phyloP scores from a whole-genome alignment of 2,797 vertebrate genomes.

The Gorsachius magnificus region DNA sequence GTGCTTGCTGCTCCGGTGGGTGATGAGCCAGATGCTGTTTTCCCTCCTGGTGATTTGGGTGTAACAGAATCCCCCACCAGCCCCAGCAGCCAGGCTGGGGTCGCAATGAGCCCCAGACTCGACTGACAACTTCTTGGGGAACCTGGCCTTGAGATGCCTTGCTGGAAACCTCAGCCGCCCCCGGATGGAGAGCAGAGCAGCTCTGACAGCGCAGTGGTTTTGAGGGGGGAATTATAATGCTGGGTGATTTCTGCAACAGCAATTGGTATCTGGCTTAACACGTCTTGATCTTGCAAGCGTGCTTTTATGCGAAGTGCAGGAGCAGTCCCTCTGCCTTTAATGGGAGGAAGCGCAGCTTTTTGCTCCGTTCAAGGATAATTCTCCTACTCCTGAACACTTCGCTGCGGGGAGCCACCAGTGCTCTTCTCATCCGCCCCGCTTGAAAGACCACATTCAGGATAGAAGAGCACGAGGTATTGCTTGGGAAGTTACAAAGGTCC shows the following conservation, averaged over 20 bases:
- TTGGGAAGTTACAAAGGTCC: neutral
- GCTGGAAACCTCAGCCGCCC: neutral
- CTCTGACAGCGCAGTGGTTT: neutral
- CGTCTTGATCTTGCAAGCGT: neutral
- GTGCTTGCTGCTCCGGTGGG: fast-evolving
- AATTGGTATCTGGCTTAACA: fast-evolving
- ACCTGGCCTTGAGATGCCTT: neutral
- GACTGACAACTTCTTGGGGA: neutral
- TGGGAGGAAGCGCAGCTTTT: neutral
- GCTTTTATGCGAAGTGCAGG: fast-evolving
- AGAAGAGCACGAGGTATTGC: neutral
- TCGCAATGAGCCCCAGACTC: neutral
- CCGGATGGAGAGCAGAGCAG: neutral
- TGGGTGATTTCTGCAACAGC: neutral
- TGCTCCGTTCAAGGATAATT: neutral
- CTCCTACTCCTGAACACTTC: fast-evolving
- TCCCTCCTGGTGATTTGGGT: neutral
- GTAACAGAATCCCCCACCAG: neutral
- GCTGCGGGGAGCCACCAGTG: neutral
- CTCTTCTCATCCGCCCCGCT: neutral
- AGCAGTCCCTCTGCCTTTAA: neutral
- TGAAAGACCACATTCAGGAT: neutral
- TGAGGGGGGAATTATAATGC: neutral
- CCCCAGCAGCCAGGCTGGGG: neutral
- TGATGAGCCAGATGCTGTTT: neutral